Evolutionary conservation across 2,797 vertebrate genomes (phyloP), one percentile per base, ranked within the genome.

Genomic region (Rhinichthys osculus): DNA sequence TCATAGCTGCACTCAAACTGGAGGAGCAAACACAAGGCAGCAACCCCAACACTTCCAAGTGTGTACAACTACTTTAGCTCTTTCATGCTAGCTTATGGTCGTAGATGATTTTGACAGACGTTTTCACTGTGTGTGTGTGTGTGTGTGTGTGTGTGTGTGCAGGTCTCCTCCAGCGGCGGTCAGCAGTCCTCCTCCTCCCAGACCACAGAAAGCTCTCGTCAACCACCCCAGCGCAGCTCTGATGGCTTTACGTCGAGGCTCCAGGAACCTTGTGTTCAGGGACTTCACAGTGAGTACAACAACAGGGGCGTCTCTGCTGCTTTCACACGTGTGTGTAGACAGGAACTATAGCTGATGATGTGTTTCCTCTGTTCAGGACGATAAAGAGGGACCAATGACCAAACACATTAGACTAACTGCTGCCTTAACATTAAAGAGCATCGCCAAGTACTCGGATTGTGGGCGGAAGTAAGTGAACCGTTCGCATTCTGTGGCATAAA

Each of bases 371-470:
- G 79, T 64, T 44, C 70, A 96, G 98, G 98, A 99, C 93, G 98
- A 99, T 94, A 99, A 99, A 95, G 98, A 99, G 96, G 98, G 98
- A 97, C 98, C 98, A 97, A 97, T 99, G 96, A 99, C 98, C 95
- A 99, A 99, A 99, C 98, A 99, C 97, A 99, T 99, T 94, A 95
- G 98, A 97, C 95, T 99, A 97, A 99, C 98, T 96, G 98, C 98
- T 98, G 98, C 98, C 98, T 99, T 99, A 99, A 99, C 98, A 93
- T 95, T 99, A 96, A 99, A 99, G 97, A 99, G 99, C 95, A 97
- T 99, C 95, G 98, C 98, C 95, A 99, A 99, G 97, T 97, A 99
- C 95, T 99, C 98, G 84, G 98, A 99, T 95, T 97, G 97, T 94
- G 98, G 98, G 95, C 97, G 97, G 95, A 98, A 96, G 98, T 99